Conservation (phyloP, 2,797 vertebrate species). For the Emydoidea blandingii region DNA sequence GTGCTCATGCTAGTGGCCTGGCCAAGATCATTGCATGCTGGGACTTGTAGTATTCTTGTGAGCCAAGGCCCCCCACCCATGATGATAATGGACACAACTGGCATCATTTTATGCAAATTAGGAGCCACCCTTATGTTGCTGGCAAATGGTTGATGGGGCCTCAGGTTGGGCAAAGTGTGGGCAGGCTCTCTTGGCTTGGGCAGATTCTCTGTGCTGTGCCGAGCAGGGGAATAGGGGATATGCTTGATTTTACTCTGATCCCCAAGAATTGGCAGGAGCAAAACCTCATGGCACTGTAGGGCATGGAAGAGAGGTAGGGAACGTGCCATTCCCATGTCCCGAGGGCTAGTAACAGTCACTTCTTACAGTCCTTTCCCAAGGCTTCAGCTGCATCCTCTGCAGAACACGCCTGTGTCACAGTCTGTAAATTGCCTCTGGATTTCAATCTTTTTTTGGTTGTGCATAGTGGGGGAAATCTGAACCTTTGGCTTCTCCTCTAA, state of each 20-base stretch:
- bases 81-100: neutral
- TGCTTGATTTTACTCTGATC: neutral
- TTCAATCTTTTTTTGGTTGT: neutral
- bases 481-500: neutral
- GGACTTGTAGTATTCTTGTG: neutral
- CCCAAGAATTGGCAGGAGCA: constrained; percentile 5
- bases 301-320: neutral
- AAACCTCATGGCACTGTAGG: neutral
- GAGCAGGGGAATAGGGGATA: neutral
- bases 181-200: neutral
- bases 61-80: neutral
- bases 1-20: neutral
- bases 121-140: neutral
- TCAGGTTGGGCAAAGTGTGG: neutral
- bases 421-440: constrained; percentile 14
- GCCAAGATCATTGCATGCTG: neutral
- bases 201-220: neutral
- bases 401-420: neutral
- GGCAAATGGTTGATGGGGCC: neutral
- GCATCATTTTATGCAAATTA: neutral
- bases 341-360: neutral
- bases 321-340: neutral
- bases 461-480: neutral
- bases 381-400: neutral
- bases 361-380: neutral